A percentile compares a stretch with the other conserved stretches of the same genome.
phyloP scores from a whole-genome alignment of 2,888 invertebrate genomes.

The Gastracanthus pulcherrimus region DNA sequence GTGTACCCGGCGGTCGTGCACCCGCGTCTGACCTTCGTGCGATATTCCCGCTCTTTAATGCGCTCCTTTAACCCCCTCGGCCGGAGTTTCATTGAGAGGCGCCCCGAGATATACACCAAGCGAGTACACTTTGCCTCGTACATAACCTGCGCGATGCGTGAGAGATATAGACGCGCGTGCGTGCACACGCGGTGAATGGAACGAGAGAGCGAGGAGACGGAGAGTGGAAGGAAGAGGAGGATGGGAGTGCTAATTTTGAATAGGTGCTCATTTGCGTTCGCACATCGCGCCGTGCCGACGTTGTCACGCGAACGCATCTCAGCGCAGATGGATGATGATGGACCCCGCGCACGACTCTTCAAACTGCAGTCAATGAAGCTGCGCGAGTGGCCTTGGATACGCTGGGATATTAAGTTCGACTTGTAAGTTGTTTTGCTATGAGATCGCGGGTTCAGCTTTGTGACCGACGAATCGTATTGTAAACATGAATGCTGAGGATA shows the following conservation, averaged over 20 bases:
- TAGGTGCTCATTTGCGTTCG: slow-evolving; percentile 30
- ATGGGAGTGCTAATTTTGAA: slow-evolving; percentile 36
- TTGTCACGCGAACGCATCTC: slow-evolving; percentile 1
- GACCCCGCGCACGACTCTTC: not conserved
- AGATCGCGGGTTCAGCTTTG: not conserved
- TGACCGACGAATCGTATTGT: slow-evolving; percentile 10
- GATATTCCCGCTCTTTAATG: not conserved
- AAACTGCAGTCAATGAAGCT: not conserved
- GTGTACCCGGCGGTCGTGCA: not conserved
- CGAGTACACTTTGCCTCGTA: not conserved
- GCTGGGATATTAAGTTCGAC: no score
- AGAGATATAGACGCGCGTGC: not conserved
- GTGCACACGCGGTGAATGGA: no score
- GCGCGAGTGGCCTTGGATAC: not conserved
- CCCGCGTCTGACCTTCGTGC: slow-evolving; percentile 5
- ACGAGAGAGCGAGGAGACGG: no score
- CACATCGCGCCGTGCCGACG: no score
- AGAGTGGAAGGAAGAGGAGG: not conserved
- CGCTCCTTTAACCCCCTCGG: not conserved
- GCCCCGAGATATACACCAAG: no score
- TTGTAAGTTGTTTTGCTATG: no score
- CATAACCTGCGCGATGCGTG: not conserved
- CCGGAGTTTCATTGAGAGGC: no score
- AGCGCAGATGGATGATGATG: slow-evolving; percentile 15
- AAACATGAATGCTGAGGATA: not conserved